Conservation (phyloP, 2,888 invertebrate species). For the Azorinus chamasolen region DNA sequence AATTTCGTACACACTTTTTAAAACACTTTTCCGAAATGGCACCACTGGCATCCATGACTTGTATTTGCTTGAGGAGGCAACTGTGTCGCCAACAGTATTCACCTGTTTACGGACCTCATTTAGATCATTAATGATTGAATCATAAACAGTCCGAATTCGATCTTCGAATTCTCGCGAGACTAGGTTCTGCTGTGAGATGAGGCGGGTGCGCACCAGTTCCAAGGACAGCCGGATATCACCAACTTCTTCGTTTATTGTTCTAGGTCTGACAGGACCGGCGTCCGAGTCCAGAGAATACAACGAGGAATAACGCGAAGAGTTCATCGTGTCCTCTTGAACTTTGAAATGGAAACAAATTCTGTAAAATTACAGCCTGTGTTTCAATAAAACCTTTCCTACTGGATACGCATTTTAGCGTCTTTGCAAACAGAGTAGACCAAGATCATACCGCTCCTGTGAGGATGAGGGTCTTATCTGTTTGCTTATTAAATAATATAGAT, state of each 20-base stretch:
- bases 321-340: too few species aligned
- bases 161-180: conserved; percentile 55
- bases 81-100: conserved; percentile 40
- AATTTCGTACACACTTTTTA: conserved; percentile 23
- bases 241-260: conserved; percentile 33
- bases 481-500: too few species aligned
- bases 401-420: too few species aligned
- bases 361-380: too few species aligned
- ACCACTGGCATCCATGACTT: conserved; percentile 38
- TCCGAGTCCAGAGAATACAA: too few species aligned
- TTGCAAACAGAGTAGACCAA: too few species aligned
- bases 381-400: too few species aligned
- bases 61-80: conserved; percentile 33
- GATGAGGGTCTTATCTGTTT: too few species aligned
- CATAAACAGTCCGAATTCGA: conserved; percentile 50
- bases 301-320: too few species aligned
- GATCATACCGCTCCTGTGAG: too few species aligned
- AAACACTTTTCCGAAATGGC: conserved; percentile 24
- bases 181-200: conserved; percentile 44
- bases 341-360: too few species aligned
- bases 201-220: conserved; percentile 32
- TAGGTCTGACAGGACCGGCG: too few species aligned
- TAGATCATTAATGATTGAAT: conserved; percentile 53
- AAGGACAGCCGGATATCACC: conserved; percentile 43
- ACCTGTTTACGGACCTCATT: conserved; percentile 48